Percentiles rank a stretch among this genome's conserved stretches.
Conservation (phyloP, 2,797 vertebrate genomes). For the Megalops cyprinoides region DNA sequence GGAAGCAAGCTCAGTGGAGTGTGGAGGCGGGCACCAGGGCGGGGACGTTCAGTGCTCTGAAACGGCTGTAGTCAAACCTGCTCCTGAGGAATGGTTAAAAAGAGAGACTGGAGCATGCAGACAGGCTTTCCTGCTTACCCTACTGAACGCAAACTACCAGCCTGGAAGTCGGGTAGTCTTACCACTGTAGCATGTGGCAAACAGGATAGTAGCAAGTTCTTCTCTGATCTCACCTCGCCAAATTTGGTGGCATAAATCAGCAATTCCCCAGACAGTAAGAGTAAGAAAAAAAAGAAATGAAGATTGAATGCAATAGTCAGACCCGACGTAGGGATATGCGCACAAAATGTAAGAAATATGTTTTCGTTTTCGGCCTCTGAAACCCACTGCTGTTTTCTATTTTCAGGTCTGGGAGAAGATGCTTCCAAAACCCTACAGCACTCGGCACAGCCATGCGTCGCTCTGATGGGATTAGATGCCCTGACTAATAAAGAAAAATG, state of each 20-base stretch:
- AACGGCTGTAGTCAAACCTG: constrained; percentile 7
- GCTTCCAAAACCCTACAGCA: constrained; percentile 40
- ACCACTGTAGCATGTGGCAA: not conserved
- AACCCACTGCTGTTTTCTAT: constrained; percentile 54
- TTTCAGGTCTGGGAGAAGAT: constrained; percentile 47
- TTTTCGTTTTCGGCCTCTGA: constrained; percentile 41
- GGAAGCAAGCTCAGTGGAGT: constrained; percentile 63
- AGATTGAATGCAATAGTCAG: constrained; percentile 13
- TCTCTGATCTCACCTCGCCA: not conserved
- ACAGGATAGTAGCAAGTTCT: not conserved
- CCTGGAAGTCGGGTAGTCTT: not conserved
- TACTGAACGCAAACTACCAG: not conserved
- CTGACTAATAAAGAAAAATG: constrained; percentile 47
- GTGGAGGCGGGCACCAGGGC: constrained; percentile 49
- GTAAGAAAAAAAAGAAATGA: constrained; percentile 18
- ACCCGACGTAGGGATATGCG: constrained; percentile 34
- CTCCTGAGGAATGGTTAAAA: constrained; percentile 18
- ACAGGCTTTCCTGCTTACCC: not conserved
- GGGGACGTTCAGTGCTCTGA: constrained; percentile 32
- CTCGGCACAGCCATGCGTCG: constrained; percentile 41
- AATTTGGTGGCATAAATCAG: too few species aligned
- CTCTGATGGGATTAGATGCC: constrained; percentile 45
- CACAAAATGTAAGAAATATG: constrained; percentile 41
- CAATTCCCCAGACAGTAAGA: too few species aligned
- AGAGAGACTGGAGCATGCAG: not conserved